Evolutionary conservation across 2,113 vertebrate species (phyloP), one percentile per base, ranked within the genome.

Genomic region (Phylloscopus trochiloides): DNA sequence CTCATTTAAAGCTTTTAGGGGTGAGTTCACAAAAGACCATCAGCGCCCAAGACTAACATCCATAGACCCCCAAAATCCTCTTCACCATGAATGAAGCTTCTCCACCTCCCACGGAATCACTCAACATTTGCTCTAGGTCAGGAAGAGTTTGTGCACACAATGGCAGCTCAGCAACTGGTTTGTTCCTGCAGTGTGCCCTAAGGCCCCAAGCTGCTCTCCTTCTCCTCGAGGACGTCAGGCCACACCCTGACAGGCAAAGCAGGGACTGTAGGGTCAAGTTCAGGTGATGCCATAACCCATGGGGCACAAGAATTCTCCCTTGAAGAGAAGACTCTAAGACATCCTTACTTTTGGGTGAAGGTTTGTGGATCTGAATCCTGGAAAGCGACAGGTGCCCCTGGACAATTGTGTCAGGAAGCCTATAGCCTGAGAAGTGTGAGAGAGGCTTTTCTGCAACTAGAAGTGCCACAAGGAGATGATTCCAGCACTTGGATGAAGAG

Each of bases 221-320:
- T 8, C 28, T 84, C 21, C 54, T 76, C 50, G 18, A 31, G 19
- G 71, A 48, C 16, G 24, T 32, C 54, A 77, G 28, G 68, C 29
- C 6, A 2, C n/a, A 72, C 0, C 0, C 5, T 28, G 28, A 36
- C 14, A 73, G 42, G 28, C 31, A 83, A 67, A 73, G 57, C 3
- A 78, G 7, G 7, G 17, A 72, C 48, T 75, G 42, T 7, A 1
- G 6, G 36, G 48, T 52, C 70, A 82, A 25, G 29, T 55, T 40
- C 1, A 1, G 26, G 26, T 17, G 19, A 40, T 28, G 14, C 9
- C 2, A 2, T 28, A 59, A 75, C 8, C 34, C 57, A 71, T 2
- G 0, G 1, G 66, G 22, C 31, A 79, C 38, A 17, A 52, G 66
- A 89, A 67, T 16, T 10, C 3, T 87, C 40, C 24, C 19, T 36